A percentile compares a stretch with the other conserved stretches of the same genome.
phyloP scores from a whole-genome alignment of 1,140 invertebrate species.

The Bombus fervidus region DNA sequence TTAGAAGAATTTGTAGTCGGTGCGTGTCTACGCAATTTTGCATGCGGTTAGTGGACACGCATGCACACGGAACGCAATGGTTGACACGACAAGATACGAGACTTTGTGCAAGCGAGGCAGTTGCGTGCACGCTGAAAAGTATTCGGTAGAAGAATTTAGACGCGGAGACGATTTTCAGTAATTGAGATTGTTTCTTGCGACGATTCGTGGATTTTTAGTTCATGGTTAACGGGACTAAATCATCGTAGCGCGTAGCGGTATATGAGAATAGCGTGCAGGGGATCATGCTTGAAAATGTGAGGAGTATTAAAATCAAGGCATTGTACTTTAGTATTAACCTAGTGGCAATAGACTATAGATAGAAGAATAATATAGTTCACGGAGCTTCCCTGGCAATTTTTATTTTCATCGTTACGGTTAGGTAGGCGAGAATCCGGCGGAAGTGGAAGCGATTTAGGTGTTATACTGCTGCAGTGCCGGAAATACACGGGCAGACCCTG shows the following conservation, averaged over 20 bases:
- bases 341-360: no score
- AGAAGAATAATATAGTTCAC: no score
- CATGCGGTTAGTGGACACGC: neutral
- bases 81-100: neutral
- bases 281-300: neutral
- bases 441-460: conserved; percentile 64
- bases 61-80: neutral
- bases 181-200: conserved; percentile 26
- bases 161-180: conserved; percentile 40
- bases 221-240: conserved; percentile 38
- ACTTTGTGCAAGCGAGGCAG: neutral
- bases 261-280: neutral
- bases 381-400: conserved; percentile 20
- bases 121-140: conserved; percentile 28
- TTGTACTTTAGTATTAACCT: neutral
- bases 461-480: conserved; percentile 52
- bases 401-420: conserved; percentile 59
- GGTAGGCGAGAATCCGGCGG: conserved; percentile 59
- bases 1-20: neutral
- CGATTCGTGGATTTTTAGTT: conserved; percentile 21
- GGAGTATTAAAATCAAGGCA: neutral
- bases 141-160: neutral
- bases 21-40: neutral
- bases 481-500: conserved; percentile 48
- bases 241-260: conserved; percentile 9